These are phyloP conservation scores for Eilema depressum DNA, from an alignment of 2,888 invertebrate genomes.

Conservation along the genomic window DNA sequence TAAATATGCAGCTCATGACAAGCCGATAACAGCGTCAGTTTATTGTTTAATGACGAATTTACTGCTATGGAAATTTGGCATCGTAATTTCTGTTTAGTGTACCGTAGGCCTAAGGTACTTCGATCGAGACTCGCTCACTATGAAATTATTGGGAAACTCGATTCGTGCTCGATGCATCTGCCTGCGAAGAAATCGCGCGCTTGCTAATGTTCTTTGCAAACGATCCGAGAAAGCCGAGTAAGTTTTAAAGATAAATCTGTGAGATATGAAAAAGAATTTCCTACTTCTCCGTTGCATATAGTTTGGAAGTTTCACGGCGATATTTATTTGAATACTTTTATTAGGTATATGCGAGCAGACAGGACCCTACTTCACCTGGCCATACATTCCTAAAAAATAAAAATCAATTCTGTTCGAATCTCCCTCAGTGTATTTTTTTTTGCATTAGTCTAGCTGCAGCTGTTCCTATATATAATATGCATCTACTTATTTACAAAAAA, in stretches of 20 bases:
- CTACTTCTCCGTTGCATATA: constrained; percentile 66
- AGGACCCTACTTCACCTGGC: too few species aligned
- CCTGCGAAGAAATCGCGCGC: constrained; percentile 60
- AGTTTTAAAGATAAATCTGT: constrained; percentile 80
- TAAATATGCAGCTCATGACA: too few species aligned
- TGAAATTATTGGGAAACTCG: constrained; percentile 85
- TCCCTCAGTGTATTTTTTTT: too few species aligned
- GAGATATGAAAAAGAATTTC: constrained; percentile 64
- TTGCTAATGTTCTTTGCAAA: constrained; percentile 74
- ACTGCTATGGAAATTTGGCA: background rate
- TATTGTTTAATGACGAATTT: background rate
- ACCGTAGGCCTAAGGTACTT: constrained; percentile 52
- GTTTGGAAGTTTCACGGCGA: constrained; percentile 50
- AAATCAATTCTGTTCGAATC: too few species aligned
- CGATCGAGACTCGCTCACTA: constrained; percentile 76
- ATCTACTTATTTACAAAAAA: too few species aligned
- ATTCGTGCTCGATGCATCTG: constrained; percentile 84
- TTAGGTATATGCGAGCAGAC: background rate
- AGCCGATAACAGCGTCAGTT: background rate
- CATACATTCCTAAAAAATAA: too few species aligned
- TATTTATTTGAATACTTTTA: constrained; percentile 44
- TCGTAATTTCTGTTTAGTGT: background rate
- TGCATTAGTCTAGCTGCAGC: background rate
- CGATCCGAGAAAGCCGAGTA: constrained; percentile 73
- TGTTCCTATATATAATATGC: background rate